Conservation (phyloP, 2,113 vertebrate genomes). For the Mohoua ochrocephala region DNA sequence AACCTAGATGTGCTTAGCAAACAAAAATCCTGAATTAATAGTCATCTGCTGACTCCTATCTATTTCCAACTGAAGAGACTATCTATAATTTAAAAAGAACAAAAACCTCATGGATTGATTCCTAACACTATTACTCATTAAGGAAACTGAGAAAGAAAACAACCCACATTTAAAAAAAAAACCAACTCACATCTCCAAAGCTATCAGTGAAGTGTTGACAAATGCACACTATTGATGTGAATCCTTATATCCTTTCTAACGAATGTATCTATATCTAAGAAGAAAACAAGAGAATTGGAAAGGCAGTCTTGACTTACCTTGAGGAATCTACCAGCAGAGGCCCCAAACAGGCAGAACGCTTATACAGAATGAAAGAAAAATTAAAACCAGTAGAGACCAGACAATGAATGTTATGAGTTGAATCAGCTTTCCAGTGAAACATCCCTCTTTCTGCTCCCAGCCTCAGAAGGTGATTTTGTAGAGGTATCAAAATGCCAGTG, state of each 20-base stretch:
- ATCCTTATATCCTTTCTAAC: background rate
- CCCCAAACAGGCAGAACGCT: background rate
- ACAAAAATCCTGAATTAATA: background rate
- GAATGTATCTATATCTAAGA: background rate
- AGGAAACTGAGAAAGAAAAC: background rate
- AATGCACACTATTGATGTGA: accelerated
- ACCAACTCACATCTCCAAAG: background rate
- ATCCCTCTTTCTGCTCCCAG: background rate
- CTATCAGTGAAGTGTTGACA: background rate
- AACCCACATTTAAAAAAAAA: background rate
- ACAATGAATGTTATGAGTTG: background rate
- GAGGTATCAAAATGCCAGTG: background rate
- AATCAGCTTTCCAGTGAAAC: background rate
- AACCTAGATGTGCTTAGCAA: background rate
- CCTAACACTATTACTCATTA: accelerated
- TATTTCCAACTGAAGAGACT: background rate
- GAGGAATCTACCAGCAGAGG: background rate
- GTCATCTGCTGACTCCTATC: background rate
- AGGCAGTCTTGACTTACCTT: background rate
- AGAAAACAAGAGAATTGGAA: background rate
- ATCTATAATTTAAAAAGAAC: background rate
- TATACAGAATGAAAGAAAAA: background rate
- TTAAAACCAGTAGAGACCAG: background rate
- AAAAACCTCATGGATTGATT: background rate
- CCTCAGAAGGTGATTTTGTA: accelerated